Conservation (phyloP, 2,888 invertebrate genomes). For the Eudasyphora cyanicolor region DNA sequence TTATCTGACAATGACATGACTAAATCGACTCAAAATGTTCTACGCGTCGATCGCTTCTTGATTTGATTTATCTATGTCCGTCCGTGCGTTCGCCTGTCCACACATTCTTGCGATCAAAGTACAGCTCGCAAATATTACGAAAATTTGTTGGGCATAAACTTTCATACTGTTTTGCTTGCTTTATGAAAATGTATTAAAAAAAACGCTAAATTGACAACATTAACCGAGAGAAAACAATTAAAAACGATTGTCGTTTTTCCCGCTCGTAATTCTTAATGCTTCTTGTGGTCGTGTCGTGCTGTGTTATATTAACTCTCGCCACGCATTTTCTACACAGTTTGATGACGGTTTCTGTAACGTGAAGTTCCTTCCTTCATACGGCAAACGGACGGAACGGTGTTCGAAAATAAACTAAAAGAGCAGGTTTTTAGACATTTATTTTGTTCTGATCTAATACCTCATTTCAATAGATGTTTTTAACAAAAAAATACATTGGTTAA, state of each 20-base stretch:
- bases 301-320: constrained; percentile 51
- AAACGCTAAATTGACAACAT: not conserved
- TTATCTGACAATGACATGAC: no score
- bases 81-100: no score
- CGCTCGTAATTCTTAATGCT: constrained; percentile 2
- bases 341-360: constrained; percentile 44
- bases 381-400: not conserved
- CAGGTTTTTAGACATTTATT: no score
- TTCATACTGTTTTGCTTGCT: no score
- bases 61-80: no score
- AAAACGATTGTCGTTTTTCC: not conserved
- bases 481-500: not conserved
- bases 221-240: not conserved
- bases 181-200: no score
- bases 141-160: no score
- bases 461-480: not conserved
- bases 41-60: no score
- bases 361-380: constrained; percentile 14
- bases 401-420: no score
- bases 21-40: no score
- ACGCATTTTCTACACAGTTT: constrained; percentile 53
- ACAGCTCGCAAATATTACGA: no score
- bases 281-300: constrained; percentile 17
- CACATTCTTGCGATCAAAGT: no score
- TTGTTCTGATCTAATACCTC: not conserved